Base-by-base conservation (phyloP, 1,140 invertebrate genomes). In the Pantala flavescens region DNA sequence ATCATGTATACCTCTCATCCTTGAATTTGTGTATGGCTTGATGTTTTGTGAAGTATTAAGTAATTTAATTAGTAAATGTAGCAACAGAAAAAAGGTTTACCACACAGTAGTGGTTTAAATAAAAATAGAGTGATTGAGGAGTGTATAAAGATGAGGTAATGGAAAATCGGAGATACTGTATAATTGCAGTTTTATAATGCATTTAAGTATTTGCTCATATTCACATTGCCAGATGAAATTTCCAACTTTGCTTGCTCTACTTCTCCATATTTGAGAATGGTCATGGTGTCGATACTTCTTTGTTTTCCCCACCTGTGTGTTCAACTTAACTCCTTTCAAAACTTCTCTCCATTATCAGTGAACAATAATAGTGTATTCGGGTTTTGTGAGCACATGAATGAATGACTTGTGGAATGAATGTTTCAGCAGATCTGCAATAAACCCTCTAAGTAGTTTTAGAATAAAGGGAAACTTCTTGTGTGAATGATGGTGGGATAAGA, bases 181-280 rank as follows among this genome's bases (percentile, higher is more conserved):
- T 72, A 42, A 72, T 28, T 72, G 71, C 71, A 42, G 24, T 72
- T 72, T 72, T 72, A 21, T 36, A 72, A 72, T 72, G 71, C 71
- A 72, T 72, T 72, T 72, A 72, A 28, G 49, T 63, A 36, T 72
- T 72, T 72, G 71, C 71, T 72, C 71, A 63, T 63, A 72, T 72
- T 72, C 24, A 28, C 71, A 72, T 72, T 72, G 71, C 23, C 24
- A 72, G 42, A 21, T 36, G 71, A 36, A 42, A 36, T 72, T 72
- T 72, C 71, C 71, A 72, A 42, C 24, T 72, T 24, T 72, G 71
- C 71, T 72, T 72, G 71, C 71, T 42, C 24, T 72, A 36, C 42
- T 36, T 36, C 71, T 42, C 71, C 24, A 28, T 42, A 21, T 72
- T 72, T 72, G 71, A 24, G 71, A 42, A 72, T 23, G 71, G 71